Conservation (phyloP, 2,113 vertebrate species). For the Pseudois nayaur region DNA sequence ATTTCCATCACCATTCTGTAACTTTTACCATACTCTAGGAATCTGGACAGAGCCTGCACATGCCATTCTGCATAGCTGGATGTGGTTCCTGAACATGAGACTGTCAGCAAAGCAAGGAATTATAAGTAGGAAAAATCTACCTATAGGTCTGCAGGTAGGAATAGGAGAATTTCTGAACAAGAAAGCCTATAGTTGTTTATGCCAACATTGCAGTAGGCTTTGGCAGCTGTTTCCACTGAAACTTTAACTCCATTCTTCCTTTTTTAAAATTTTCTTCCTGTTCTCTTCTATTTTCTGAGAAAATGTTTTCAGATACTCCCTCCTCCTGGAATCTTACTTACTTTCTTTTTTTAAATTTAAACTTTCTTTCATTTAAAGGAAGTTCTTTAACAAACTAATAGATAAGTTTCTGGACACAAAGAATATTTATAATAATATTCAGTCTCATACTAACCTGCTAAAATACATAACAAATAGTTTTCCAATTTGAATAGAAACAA, state of each 20-base stretch:
- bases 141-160: background rate
- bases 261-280: background rate
- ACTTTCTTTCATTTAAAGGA: background rate
- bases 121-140: background rate
- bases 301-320: background rate
- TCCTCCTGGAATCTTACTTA: background rate
- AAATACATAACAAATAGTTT: background rate
- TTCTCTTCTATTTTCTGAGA: background rate
- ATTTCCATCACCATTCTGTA: background rate
- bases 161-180: background rate
- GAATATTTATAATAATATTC: background rate
- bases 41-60: background rate
- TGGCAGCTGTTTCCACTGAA: background rate
- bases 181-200: background rate
- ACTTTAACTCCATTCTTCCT: background rate
- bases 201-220: background rate
- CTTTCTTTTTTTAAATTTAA: background rate
- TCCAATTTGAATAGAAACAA: background rate
- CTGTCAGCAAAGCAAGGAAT: background rate
- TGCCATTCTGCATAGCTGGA: no score
- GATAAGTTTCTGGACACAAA: background rate
- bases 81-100: no score
- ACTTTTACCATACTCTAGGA: rapidly evolving
- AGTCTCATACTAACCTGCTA: background rate
- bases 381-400: background rate